phyloP scores from a whole-genome alignment of 2,888 invertebrate species.

The Melieria crassipennis region DNA sequence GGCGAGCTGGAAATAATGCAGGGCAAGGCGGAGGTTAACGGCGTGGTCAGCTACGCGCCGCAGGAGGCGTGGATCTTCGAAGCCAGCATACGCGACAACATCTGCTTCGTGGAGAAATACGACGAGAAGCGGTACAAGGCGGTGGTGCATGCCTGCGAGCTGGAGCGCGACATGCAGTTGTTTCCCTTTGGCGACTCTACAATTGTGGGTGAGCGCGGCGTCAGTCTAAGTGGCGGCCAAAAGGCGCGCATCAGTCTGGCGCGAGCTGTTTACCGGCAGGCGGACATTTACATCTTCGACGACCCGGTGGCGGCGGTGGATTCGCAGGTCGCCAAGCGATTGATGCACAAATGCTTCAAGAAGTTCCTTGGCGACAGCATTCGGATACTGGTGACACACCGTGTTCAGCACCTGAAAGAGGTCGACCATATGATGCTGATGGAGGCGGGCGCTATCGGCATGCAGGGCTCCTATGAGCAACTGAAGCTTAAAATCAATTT shows the following conservation, averaged over 20 bases:
- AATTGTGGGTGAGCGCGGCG: constrained; percentile 74
- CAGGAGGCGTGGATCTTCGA: constrained; percentile 86
- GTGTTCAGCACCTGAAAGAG: constrained; percentile 71
- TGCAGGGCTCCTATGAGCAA: constrained; percentile 60
- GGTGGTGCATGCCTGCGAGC: constrained; percentile 71
- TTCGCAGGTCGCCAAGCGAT: constrained; percentile 76
- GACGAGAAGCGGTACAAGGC: constrained; percentile 68
- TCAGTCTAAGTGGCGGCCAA: constrained; percentile 79
- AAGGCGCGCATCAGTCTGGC: constrained; percentile 80
- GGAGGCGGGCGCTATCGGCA: constrained; percentile 64
- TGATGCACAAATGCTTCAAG: constrained; percentile 77
- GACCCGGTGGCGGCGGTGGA: constrained; percentile 84
- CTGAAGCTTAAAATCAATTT: constrained; percentile 70
- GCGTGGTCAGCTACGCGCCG: constrained; percentile 78
- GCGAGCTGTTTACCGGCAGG: constrained; percentile 76
- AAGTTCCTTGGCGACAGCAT: constrained; percentile 72
- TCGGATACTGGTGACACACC: constrained; percentile 77
- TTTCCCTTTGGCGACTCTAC: constrained; percentile 69
- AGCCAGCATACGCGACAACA: constrained; percentile 88
- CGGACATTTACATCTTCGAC: constrained; percentile 80
- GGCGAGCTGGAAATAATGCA: constrained; percentile 73
- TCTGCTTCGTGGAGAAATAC: constrained; percentile 82
- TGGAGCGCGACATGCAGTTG: constrained; percentile 73
- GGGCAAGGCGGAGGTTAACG: constrained; percentile 72
- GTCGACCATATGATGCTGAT: constrained; percentile 69